These are phyloP conservation scores for Cataglyphis livida DNA, from an alignment of 2,888 invertebrate genomes.

Conservation along the genomic window DNA sequence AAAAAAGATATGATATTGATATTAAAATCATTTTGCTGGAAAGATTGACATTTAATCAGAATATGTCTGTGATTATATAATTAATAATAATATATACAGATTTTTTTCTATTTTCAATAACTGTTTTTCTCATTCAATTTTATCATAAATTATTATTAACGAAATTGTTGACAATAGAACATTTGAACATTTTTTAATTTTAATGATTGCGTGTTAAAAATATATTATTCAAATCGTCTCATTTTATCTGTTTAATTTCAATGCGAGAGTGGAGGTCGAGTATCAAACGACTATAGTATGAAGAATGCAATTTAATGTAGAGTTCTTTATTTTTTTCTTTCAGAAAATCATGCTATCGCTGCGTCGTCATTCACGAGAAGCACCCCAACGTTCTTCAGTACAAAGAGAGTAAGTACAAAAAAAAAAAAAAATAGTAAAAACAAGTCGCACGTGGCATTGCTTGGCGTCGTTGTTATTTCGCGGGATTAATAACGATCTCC, in stretches of 20 bases:
- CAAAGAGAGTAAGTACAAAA: slow-evolving; percentile 96
- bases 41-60: not conserved
- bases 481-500: slow-evolving; percentile 76
- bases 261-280: not conserved
- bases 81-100: not conserved
- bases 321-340: slow-evolving; percentile 82
- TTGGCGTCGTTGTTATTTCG: slow-evolving; percentile 58
- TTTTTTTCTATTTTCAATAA: not conserved
- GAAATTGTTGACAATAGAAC: not conserved
- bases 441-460: slow-evolving; percentile 14
- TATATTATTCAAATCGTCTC: not conserved
- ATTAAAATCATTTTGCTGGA: not conserved
- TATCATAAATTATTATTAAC: not conserved
- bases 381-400: slow-evolving; percentile 98
- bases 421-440: slow-evolving; percentile 42
- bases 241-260: not conserved
- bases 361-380: slow-evolving; percentile 98
- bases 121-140: not conserved
- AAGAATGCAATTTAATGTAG: not conserved
- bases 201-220: not conserved
- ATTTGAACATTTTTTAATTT: not conserved
- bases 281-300: not conserved
- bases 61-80: not conserved
- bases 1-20: not conserved
- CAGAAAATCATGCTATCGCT: slow-evolving; percentile 97